Base-by-base conservation (phyloP, 53 echinoderm and acorn worm species). In the Luidia sarsii region DNA sequence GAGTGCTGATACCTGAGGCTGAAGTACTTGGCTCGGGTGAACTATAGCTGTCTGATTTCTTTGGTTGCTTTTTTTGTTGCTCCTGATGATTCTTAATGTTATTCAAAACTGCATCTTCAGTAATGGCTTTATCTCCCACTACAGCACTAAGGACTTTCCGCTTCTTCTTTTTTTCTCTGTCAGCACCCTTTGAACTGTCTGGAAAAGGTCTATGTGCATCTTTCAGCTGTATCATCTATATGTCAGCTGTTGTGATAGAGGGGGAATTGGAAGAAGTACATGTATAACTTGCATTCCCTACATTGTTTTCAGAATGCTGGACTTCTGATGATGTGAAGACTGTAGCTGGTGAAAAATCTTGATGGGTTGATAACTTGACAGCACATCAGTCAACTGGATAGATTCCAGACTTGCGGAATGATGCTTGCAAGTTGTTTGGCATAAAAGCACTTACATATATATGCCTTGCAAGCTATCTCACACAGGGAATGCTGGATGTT, bases 351-450 rank as follows among this genome's bases (percentile, higher is more conserved):
- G 25, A 14, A 70, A 35, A 70, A 50, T 33, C 43, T 41, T 6
- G 41, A 41, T 41, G 41, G 41, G 41, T 11, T 70, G 67, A 67
- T 43, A 27, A 48, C 28, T 31, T 67, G n/a, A 70, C 52, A 70
- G 20, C 10, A 70, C 50, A 70, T 20, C 51, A 51, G 70, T 68
- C 68, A 29, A 67, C 67, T 68, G 69, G 68, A 24, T 82, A 68
- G 68, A 68, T 82, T 39, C 69, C 82, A 68, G 50, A 28, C 68
- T 38, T 53, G 39, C 43, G 36, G 69, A 82, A 82, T 33, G 53
- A 80, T 35, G 64, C 51, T 28, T 64, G 64, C 36, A 63, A 29
- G 80, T 80, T 75, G 10, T 21, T 75, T 50, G 65, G 65, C 18
- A 63, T 79, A 46, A 80, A 45, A 35, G 68, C 82, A 50, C 53